Percentiles rank a stretch among this genome's conserved stretches.
Evolutionary conservation across 2,113 vertebrate genomes (phyloP).

Genomic region (Myodes glareolus): DNA sequence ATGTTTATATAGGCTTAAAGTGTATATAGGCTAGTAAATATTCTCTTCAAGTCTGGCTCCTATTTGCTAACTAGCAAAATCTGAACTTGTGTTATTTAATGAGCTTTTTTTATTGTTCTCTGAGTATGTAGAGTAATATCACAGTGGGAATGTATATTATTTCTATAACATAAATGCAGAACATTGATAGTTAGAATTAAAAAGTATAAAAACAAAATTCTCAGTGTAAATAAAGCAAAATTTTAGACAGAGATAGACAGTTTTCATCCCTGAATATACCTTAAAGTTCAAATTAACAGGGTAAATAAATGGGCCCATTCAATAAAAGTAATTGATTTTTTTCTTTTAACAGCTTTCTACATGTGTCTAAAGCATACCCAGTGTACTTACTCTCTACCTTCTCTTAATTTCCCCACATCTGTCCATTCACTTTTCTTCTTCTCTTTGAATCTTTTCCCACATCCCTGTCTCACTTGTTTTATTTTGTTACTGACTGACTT

Average conservation of each 20-base stretch:
- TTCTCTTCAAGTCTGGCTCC: neutral
- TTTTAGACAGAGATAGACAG: neutral
- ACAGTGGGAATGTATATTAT: neutral
- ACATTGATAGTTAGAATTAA: neutral
- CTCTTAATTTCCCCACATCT: too few relatives aligned
- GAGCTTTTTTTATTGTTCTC: neutral
- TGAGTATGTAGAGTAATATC: neutral
- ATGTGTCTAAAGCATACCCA: neutral
- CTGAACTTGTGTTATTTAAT: neutral
- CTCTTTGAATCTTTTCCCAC: neutral
- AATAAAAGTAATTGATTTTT: neutral
- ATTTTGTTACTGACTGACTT: neutral
- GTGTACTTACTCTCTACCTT: neutral
- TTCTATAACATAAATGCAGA: neutral
- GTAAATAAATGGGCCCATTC: neutral
- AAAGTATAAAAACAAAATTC: neutral
- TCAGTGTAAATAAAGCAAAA: neutral
- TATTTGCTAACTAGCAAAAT: neutral
- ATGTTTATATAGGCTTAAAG: too few relatives aligned
- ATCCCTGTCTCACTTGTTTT: neutral
- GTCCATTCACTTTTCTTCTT: neutral
- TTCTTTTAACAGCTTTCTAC: too few relatives aligned
- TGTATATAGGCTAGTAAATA: neutral
- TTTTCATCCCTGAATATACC: neutral
- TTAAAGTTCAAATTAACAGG: neutral